These are phyloP conservation scores for Eupeodes luniger DNA, from an alignment of 2,888 invertebrate species.

Conservation along the genomic window DNA sequence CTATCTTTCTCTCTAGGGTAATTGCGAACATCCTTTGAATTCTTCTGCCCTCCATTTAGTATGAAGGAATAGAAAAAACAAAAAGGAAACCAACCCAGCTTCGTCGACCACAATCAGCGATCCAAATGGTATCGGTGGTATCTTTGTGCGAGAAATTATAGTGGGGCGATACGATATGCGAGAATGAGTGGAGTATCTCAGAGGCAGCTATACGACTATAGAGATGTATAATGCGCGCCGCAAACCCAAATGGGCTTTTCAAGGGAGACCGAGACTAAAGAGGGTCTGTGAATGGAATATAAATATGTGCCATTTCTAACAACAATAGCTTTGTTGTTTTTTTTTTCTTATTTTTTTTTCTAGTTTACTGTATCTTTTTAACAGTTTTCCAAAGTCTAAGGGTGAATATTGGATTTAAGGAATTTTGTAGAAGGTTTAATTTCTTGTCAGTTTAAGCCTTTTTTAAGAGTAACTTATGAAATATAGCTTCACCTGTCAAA, in stretches of 20 bases:
- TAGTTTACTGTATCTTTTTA: not conserved
- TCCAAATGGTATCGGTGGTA: slow-evolving; percentile 31
- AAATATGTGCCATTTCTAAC: slow-evolving; percentile 43
- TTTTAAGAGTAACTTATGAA: no score
- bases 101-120: slow-evolving; percentile 25
- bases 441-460: no score
- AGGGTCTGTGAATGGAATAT: slow-evolving; percentile 43
- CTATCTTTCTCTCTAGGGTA: not conserved
- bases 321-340: slow-evolving; percentile 12
- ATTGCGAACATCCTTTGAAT: slow-evolving; percentile 37
- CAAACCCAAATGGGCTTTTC: slow-evolving; percentile 20
- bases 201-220: not conserved
- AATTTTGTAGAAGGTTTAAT: not conserved
- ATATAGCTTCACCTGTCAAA: no score
- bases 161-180: not conserved
- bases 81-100: not conserved
- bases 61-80: not conserved
- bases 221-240: not conserved
- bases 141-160: slow-evolving; percentile 9
- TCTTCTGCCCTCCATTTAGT: not conserved
- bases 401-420: not conserved
- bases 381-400: not conserved
- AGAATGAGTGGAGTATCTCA: not conserved
- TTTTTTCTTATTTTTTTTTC: not conserved
- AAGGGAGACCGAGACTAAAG: not conserved